Evolutionary conservation across 2,113 vertebrate species (phyloP).

Genomic region (Muntiacus muntjak): DNA sequence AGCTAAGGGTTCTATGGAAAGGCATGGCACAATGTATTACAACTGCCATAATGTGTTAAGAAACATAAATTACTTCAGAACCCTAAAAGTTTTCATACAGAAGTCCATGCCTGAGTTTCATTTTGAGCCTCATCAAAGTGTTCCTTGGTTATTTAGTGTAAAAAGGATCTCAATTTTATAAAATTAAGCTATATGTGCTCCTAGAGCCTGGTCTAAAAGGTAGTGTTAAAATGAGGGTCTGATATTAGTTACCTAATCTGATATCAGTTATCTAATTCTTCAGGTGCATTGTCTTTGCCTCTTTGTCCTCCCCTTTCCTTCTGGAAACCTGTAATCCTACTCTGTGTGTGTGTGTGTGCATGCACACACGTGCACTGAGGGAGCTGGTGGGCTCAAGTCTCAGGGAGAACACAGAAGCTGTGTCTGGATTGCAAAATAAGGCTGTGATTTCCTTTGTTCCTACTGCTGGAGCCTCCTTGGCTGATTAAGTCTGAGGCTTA

Average conservation of each 20-base stretch:
- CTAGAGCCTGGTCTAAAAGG: background rate
- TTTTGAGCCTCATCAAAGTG: background rate
- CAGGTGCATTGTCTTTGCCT: background rate
- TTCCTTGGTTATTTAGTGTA: background rate
- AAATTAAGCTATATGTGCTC: background rate
- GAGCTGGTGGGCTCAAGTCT: background rate
- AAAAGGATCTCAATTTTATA: background rate
- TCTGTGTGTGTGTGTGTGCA: accelerated
- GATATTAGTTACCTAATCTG: background rate
- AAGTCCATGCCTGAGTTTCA: background rate
- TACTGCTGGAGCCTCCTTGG: conserved; percentile 76
- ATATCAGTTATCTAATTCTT: background rate
- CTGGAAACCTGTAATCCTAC: background rate
- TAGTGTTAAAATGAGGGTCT: background rate
- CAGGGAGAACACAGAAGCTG: conserved; percentile 24
- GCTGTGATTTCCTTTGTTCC: conserved; percentile 82
- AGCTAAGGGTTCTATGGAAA: background rate
- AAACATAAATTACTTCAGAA: background rate
- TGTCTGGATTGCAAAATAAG: conserved; percentile 66
- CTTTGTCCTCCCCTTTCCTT: background rate
- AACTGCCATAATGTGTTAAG: background rate
- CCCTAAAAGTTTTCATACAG: background rate
- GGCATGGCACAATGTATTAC: background rate
- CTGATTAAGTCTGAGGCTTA: conserved; percentile 83
- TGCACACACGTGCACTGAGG: accelerated